Percentiles rank a stretch among this genome's conserved stretches.
Conservation (phyloP, 2,888 invertebrate species). For the Lathronympha strigana region DNA sequence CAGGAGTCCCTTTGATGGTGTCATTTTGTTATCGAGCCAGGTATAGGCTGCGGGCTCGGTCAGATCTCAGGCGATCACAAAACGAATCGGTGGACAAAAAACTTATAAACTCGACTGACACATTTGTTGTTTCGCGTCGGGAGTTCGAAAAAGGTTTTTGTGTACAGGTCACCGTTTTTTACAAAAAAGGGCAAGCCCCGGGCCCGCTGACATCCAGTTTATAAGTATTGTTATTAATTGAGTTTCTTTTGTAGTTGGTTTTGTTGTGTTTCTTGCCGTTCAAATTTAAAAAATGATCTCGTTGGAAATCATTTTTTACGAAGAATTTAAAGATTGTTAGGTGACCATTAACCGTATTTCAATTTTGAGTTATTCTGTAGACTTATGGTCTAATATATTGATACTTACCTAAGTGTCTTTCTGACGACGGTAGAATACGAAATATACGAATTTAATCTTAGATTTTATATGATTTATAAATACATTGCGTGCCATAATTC, state of each 20-base stretch:
- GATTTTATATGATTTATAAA: no score
- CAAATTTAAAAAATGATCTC: constrained; percentile 17
- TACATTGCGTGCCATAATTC: no score
- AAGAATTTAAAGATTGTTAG: neutral
- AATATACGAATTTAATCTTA: no score
- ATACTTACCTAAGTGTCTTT: no score
- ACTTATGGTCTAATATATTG: no score
- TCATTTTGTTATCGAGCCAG: constrained; percentile 46
- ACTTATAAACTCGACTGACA: constrained; percentile 51
- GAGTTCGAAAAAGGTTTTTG: constrained; percentile 28
- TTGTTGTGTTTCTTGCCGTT: constrained; percentile 15
- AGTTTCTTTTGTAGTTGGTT: constrained; percentile 34
- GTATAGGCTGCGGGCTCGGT: constrained; percentile 41
- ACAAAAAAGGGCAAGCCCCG: constrained; percentile 38
- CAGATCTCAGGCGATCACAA: constrained; percentile 42
- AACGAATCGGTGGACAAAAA: constrained; percentile 46
- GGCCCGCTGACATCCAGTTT: constrained; percentile 39
- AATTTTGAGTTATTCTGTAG: neutral
- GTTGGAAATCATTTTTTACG: constrained; percentile 1
- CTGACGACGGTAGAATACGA: no score
- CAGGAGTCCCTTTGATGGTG: constrained; percentile 47
- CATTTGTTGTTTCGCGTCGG: constrained; percentile 50
- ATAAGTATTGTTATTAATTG: constrained; percentile 41
- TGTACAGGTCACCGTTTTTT: constrained; percentile 42
- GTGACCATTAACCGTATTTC: neutral